A percentile compares a stretch with the other conserved stretches of the same genome.
These are phyloP conservation scores for Limnephilus marmoratus DNA, from an alignment of 2,888 invertebrate genomes.

Conservation along the genomic window DNA sequence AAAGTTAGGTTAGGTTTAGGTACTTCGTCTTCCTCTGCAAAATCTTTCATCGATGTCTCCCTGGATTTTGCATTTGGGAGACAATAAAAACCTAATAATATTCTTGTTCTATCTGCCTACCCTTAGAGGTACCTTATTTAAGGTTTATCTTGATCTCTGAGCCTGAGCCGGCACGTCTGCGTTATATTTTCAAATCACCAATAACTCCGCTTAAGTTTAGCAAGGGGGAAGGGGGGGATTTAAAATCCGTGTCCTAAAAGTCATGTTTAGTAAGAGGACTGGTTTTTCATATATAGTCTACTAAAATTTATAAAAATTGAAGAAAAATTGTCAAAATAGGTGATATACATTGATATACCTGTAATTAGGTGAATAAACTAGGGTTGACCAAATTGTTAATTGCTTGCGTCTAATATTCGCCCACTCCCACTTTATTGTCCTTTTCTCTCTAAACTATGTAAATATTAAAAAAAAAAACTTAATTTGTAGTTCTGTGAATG, in stretches of 20 bases:
- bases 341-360: no score
- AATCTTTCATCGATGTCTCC: no score
- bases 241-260: neutral
- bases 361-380: no score
- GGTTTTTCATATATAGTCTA: neutral
- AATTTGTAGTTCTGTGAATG: no score
- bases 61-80: neutral
- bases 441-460: no score
- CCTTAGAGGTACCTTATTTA: neutral
- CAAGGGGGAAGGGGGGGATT: neutral
- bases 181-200: slow-evolving; percentile 19
- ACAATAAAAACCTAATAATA: neutral
- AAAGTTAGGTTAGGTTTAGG: no score
- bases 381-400: no score
- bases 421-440: no score
- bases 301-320: neutral
- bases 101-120: neutral
- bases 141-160: neutral
- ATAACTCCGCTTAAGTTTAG: slow-evolving; percentile 15
- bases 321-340: no score
- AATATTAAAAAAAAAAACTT: no score
- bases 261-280: neutral
- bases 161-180: neutral
- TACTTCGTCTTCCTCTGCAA: no score
- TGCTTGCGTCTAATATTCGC: no score